These are phyloP conservation scores for Drosophila sucinea DNA, from an alignment of 1,140 invertebrate species.

Conservation along the genomic window DNA sequence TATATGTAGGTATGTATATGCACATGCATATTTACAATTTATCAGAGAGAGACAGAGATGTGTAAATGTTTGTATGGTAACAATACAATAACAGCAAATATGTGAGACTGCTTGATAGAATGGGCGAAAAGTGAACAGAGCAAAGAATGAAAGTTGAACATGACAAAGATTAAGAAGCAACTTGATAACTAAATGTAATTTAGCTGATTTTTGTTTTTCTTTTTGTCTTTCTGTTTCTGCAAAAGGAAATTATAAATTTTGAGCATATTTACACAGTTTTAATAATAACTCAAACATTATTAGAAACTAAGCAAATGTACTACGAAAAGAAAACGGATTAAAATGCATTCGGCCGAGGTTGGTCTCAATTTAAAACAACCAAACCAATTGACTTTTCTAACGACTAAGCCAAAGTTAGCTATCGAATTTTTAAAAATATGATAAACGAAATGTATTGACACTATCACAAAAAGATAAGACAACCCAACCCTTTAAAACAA, in stretches of 20 bases:
- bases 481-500: too few relatives aligned
- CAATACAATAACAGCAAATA: conserved; percentile 71
- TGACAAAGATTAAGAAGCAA: conserved; percentile 15
- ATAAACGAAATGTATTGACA: too few relatives aligned
- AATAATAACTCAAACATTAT: conserved; percentile 49
- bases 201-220: conserved; percentile 9
- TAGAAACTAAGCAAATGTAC: conserved; percentile 61
- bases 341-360: conserved; percentile 26
- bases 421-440: neutral
- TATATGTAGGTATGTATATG: conserved; percentile 25
- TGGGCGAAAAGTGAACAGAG: conserved; percentile 38
- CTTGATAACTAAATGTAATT: conserved; percentile 3
- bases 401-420: neutral
- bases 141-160: conserved; percentile 17
- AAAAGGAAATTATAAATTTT: conserved; percentile 65
- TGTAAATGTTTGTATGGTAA: conserved; percentile 31
- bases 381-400: conserved; percentile 35
- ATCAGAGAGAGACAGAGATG: conserved; percentile 32
- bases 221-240: conserved; percentile 39
- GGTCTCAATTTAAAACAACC: conserved; percentile 26
- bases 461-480: too few relatives aligned
- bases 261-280: conserved; percentile 74
- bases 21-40: conserved; percentile 29
- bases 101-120: conserved; percentile 73
- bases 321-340: conserved; percentile 28